Evolutionary conservation across 2,113 vertebrate genomes (phyloP), one percentile per base, ranked within the genome.

Genomic region (Xenopus laevis): DNA sequence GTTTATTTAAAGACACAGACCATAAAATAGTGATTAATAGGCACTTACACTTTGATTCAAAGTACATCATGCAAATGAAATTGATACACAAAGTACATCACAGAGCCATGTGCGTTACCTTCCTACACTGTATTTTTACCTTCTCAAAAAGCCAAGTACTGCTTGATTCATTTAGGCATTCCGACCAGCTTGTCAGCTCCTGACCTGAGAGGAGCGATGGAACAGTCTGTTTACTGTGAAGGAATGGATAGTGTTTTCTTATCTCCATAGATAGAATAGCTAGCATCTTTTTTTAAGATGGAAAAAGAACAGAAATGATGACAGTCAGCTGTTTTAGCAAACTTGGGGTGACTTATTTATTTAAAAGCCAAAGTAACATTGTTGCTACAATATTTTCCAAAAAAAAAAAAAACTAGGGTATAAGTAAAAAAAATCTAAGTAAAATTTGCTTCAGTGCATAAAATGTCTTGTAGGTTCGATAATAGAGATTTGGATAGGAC

Each of bases 61-160:
- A 55, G 58, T 53, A 55, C 73, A 62, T 63, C 21, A 75, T 75
- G 65, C 62, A 69, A 68, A 40, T 44, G 17, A 47, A 68, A 75
- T 62, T 52, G 30, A 68, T 63, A 69, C n/a, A 75, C 58, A 68
- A 75, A 62, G 65, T 65, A 68, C 62, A 75, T 75, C 65, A 68
- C 45, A 68, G 65, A 75, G 61, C 65, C 73, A 75, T 75, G 65
- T 75, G 65, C 58, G 73, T 65, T 57, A 69, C 65, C 55, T 75
- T 69, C 58, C n/a, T 53, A 30, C 59, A 68, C 20, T 44, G 65
- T 65, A 50, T 69, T 62, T 40, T 20, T 60, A 62, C 65, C 68
- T 75, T 62, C 27, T 18, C 20, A n/a, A 62, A 53, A 58, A 75
- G 73, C 73, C 73, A 75, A 68, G 73, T 68, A 68, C 65, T 65